These are phyloP conservation scores for Malurus splendens DNA, from an alignment of 2,797 vertebrate species.

Conservation along the genomic window DNA sequence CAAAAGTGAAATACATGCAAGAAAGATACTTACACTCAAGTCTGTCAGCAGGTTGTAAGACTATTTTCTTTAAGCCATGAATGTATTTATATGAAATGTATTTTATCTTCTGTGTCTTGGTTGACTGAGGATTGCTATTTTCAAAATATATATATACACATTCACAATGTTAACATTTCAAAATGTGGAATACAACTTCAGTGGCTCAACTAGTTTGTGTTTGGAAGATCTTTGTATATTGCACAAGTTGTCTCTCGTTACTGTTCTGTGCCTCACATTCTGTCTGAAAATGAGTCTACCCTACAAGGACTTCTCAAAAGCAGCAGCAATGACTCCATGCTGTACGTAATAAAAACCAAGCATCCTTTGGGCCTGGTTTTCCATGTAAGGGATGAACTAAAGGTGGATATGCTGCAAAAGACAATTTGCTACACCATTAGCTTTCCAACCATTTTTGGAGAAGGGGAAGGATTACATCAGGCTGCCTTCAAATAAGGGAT, in stretches of 20 bases:
- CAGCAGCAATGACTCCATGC: accelerated
- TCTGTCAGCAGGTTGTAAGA: neutral
- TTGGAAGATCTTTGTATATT: neutral
- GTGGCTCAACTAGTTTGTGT: conserved; percentile 8
- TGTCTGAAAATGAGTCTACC: neutral
- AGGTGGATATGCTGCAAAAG: neutral
- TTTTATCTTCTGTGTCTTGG: conserved; percentile 18
- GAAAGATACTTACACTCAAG: neutral
- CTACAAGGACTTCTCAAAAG: neutral
- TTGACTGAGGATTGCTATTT: neutral
- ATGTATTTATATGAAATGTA: conserved; percentile 33
- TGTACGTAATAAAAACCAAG: neutral
- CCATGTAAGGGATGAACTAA: neutral
- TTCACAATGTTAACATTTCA: neutral
- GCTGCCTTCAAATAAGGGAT: neutral
- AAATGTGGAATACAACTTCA: conserved; percentile 26
- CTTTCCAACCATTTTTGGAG: neutral
- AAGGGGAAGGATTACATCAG: neutral
- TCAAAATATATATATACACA: neutral
- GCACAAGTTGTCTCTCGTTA: neutral
- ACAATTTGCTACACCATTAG: neutral
- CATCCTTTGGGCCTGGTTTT: accelerated
- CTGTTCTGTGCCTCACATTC: neutral
- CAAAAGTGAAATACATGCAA: neutral
- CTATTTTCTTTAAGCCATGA: conserved; percentile 7